These are phyloP conservation scores for Tursiops truncatus DNA, from an alignment of 2,113 vertebrate genomes.

Conservation along the genomic window DNA sequence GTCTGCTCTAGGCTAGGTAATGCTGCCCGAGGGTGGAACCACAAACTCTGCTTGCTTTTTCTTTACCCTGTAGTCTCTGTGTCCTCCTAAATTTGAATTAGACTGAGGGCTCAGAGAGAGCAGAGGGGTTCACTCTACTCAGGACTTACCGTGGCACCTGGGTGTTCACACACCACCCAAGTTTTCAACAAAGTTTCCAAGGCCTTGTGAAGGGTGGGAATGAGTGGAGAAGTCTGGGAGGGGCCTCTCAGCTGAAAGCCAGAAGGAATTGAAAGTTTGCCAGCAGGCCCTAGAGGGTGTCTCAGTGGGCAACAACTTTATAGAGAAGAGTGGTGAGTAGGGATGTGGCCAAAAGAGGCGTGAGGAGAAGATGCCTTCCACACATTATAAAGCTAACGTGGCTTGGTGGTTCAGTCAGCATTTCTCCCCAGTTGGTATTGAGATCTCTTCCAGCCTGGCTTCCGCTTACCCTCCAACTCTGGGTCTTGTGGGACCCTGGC, in stretches of 20 bases:
- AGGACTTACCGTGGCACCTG: background rate
- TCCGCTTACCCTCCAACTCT: background rate
- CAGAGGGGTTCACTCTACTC: background rate
- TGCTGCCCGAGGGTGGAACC: background rate
- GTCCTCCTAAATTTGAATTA: background rate
- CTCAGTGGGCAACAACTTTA: slow-evolving; percentile 59
- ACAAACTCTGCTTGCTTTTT: background rate
- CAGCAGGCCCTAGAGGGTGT: slow-evolving; percentile 46
- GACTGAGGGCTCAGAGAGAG: background rate
- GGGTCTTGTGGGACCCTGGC: background rate
- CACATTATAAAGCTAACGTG: background rate
- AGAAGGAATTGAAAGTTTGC: background rate
- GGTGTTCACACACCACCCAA: background rate
- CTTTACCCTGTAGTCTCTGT: background rate
- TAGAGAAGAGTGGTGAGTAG: background rate
- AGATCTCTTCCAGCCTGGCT: background rate
- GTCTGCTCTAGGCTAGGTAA: background rate
- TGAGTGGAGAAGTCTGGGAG: background rate
- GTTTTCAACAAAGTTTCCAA: background rate
- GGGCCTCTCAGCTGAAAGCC: background rate
- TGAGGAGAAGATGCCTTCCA: background rate
- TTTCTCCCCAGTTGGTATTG: background rate
- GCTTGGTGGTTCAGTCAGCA: background rate
- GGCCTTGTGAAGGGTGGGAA: background rate
- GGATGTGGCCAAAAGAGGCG: background rate